A percentile compares a stretch with the other conserved stretches of the same genome.
Evolutionary conservation across 2,113 vertebrate genomes (phyloP).

Genomic region (human (Homo sapiens)): GRCh38 chr7:156439001-156439500

Average conservation of each 20-base stretch:
- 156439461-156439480: background rate
- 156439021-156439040: no score
- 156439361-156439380: no score
- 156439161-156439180: no score
- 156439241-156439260: fast-evolving
- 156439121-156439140: no score
- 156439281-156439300: fast-evolving
- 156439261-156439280: fast-evolving
- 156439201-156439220: background rate
- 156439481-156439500: background rate
- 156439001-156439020: no score
- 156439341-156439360: background rate
- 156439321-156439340: fast-evolving
- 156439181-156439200: no score
- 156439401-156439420: background rate
- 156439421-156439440: background rate
- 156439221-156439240: fast-evolving
- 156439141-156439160: no score
- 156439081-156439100: no score
- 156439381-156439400: background rate
- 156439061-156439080: no score
- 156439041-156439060: no score
- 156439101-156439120: no score
- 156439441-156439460: background rate
- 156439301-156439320: fast-evolving